phyloP scores from a whole-genome alignment of 1,140 invertebrate genomes.

The Venustaconcha ellipsiformis region DNA sequence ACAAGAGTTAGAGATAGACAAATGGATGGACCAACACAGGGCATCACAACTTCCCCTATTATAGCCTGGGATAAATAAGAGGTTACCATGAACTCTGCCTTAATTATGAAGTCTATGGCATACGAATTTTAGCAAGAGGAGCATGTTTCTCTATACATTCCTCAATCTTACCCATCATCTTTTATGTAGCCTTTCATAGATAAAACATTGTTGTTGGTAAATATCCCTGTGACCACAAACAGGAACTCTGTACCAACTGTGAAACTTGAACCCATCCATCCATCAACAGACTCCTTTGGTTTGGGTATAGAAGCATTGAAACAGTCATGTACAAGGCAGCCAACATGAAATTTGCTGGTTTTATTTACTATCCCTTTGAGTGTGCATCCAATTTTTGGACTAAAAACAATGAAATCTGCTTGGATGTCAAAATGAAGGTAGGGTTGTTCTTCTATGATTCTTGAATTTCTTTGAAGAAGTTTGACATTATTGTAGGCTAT shows the following conservation, averaged over 20 bases:
- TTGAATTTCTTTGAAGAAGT: slow-evolving; percentile 32
- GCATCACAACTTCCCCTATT: no score
- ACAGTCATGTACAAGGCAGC: slow-evolving; percentile 50
- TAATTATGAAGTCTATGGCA: no score
- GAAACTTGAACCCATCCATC: slow-evolving; percentile 6
- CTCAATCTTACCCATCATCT: no score
- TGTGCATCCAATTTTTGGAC: slow-evolving; percentile 38
- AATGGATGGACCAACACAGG: no score
- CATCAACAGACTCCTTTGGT: background rate
- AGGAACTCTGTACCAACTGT: slow-evolving; percentile 32
- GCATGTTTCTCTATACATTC: no score
- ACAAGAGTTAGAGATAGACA: no score
- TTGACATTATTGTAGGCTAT: slow-evolving; percentile 50
- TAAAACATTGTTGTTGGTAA: slow-evolving; percentile 35
- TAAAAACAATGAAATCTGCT: slow-evolving; percentile 55
- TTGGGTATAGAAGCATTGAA: slow-evolving; percentile 53
- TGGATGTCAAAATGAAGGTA: slow-evolving; percentile 50
- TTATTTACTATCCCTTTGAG: slow-evolving; percentile 52
- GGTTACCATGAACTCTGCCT: no score
- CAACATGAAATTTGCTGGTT: slow-evolving; percentile 48
- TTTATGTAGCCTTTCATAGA: slow-evolving; percentile 37
- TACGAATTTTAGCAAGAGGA: no score
- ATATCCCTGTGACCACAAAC: slow-evolving; percentile 37
- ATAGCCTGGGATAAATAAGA: no score
- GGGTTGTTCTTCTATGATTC: slow-evolving; percentile 47